Evolutionary conservation across 2,797 vertebrate genomes (phyloP).

Genomic region (Cryptoprocta ferox): DNA sequence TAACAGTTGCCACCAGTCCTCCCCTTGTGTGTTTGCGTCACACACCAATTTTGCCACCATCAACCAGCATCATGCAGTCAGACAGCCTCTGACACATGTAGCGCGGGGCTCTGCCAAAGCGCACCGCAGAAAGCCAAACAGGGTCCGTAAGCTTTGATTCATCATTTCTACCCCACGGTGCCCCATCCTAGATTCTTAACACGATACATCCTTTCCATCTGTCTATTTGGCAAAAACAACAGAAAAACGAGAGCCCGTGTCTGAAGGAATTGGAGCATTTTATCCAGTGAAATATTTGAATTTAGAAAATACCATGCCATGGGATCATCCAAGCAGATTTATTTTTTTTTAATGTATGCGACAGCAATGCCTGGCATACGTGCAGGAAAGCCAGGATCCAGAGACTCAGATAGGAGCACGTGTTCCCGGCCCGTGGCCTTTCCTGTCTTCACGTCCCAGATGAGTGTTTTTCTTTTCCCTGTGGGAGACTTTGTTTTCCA

Average conservation of each 20-base stretch:
- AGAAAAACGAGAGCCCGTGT: slow-evolving; percentile 78
- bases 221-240: slow-evolving; percentile 81
- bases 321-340: slow-evolving; percentile 80
- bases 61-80: not conserved
- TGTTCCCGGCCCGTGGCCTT: not conserved
- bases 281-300: slow-evolving; percentile 77
- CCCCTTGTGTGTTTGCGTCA: not conserved
- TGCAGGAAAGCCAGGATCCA: slow-evolving; percentile 69
- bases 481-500: slow-evolving; percentile 20
- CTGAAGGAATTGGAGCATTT: slow-evolving; percentile 80
- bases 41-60: not conserved
- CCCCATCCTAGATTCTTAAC: slow-evolving; percentile 22
- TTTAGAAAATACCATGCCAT: slow-evolving; percentile 79
- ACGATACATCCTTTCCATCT: slow-evolving; percentile 81
- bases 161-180: slow-evolving; percentile 35
- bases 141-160: slow-evolving; percentile 73
- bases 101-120: not conserved
- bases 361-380: slow-evolving; percentile 70
- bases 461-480: slow-evolving; percentile 68
- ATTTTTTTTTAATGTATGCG: slow-evolving; percentile 78
- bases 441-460: slow-evolving; percentile 65
- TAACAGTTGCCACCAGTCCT: not conserved
- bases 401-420: not conserved
- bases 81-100: slow-evolving; percentile 21
- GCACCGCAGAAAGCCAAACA: slow-evolving; percentile 9